phyloP scores from a whole-genome alignment of 2,888 invertebrate species.

The Thera britannica region DNA sequence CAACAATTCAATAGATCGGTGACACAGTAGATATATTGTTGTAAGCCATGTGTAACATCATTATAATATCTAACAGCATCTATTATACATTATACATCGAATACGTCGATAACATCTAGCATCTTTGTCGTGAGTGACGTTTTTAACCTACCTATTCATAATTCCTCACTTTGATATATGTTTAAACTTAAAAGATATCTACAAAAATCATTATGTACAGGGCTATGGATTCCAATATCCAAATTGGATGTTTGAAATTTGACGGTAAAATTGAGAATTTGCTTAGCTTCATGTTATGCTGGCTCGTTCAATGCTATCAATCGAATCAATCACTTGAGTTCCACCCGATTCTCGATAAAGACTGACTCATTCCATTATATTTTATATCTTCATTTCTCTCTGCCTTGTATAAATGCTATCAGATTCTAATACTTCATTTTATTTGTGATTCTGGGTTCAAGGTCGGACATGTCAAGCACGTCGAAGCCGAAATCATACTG shows the following conservation, averaged over 20 bases:
- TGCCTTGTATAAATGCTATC: slow-evolving; percentile 21
- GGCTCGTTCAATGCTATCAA: slow-evolving; percentile 3
- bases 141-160: too few species aligned
- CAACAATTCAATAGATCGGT: too few species aligned
- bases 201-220: background rate
- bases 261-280: background rate
- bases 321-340: slow-evolving; percentile 11
- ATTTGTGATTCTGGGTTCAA: slow-evolving; percentile 51
- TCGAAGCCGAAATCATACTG: slow-evolving; percentile 22
- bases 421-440: slow-evolving; percentile 27
- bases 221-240: background rate
- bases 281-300: background rate
- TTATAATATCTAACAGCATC: too few species aligned
- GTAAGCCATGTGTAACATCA: too few species aligned
- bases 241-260: background rate
- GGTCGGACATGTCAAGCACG: slow-evolving; percentile 52
- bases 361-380: slow-evolving; percentile 11
- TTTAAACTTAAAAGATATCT: too few species aligned
- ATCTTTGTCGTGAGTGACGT: too few species aligned
- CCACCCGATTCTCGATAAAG: slow-evolving; percentile 4
- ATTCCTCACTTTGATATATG: too few species aligned
- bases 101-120: too few species aligned
- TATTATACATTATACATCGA: too few species aligned
- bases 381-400: slow-evolving; percentile 8
- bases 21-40: too few species aligned